phyloP scores from a whole-genome alignment of 1,140 invertebrate genomes.

The Meloidogyne floridensis region DNA sequence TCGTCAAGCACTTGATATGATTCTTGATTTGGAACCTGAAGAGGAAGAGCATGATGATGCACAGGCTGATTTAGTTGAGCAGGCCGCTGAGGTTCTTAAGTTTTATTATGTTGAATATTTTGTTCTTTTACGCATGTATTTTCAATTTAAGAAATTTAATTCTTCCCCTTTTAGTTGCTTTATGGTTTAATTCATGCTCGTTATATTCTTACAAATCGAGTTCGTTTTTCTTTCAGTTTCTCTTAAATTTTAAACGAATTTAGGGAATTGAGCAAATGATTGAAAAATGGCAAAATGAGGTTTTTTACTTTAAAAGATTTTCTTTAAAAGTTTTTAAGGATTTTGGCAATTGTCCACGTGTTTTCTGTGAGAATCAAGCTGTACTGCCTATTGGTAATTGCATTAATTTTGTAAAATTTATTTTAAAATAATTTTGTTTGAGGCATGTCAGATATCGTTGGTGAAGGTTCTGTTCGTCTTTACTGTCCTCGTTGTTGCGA shows the following conservation, averaged over 20 bases:
- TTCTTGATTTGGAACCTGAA: conserved; percentile 93
- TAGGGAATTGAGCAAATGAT: conserved; percentile 85
- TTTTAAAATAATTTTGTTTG: conserved; percentile 44
- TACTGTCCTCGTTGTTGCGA: conserved; percentile 99
- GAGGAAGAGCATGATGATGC: conserved; percentile 81
- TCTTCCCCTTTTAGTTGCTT: conserved; percentile 67
- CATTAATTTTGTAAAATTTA: not conserved
- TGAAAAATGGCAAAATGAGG: conserved; percentile 16
- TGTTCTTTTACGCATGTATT: not conserved
- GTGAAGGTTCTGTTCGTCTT: conserved; percentile 97
- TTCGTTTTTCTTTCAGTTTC: not conserved
- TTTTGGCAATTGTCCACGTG: conserved; percentile 90
- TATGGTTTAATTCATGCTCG: conserved; percentile 98
- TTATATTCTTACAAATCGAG: conserved; percentile 95
- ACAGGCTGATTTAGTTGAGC: conserved; percentile 96
- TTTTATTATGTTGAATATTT: too few relatives aligned
- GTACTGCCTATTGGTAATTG: conserved; percentile 87
- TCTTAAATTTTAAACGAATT: not conserved
- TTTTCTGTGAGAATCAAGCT: conserved; percentile 92
- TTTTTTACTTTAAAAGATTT: not conserved
- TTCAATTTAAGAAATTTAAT: not conserved
- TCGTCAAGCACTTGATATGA: conserved; percentile 97
- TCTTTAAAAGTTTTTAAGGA: conserved; percentile 74
- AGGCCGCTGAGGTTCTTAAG: conserved; percentile 86
- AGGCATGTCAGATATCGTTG: conserved; percentile 95